A percentile compares a stretch with the other conserved stretches of the same genome.
Evolutionary conservation across 2,797 vertebrate species (phyloP).

Genomic region (Paratrypauchen microcephalus): DNA sequence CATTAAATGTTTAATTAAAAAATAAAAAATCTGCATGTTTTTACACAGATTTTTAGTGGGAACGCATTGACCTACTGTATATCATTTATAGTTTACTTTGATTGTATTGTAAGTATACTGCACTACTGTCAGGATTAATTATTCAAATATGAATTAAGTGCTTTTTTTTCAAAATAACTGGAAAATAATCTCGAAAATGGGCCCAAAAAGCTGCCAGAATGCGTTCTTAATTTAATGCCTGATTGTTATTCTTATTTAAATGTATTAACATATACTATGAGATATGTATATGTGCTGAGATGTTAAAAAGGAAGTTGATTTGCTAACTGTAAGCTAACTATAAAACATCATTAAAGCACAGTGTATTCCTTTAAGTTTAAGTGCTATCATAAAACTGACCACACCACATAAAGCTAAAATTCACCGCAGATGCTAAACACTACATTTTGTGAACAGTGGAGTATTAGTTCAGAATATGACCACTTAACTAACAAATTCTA

Average conservation of each 20-base stretch:
- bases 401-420: slow-evolving; percentile 33
- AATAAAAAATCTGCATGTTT: background rate
- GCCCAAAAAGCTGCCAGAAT: background rate
- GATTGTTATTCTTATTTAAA: too few relatives aligned
- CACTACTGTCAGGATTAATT: background rate
- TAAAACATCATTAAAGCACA: slow-evolving; percentile 41
- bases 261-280: too few relatives aligned
- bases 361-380: slow-evolving; percentile 45
- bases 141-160: background rate
- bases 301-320: background rate
- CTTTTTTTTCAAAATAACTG: background rate
- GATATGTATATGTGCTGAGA: background rate
- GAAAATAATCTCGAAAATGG: background rate
- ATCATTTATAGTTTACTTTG: background rate
- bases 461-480: background rate
- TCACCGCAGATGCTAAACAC: slow-evolving; percentile 11
- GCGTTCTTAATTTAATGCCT: too few relatives aligned
- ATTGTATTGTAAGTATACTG: background rate
- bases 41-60: background rate
- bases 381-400: slow-evolving; percentile 52
- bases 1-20: background rate
- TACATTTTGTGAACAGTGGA: background rate
- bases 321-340: slow-evolving; percentile 39
- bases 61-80: background rate
- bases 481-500: slow-evolving; percentile 20